These are phyloP conservation scores for Gymnogyps californianus DNA, from an alignment of 2,113 vertebrate genomes.

Conservation along the genomic window DNA sequence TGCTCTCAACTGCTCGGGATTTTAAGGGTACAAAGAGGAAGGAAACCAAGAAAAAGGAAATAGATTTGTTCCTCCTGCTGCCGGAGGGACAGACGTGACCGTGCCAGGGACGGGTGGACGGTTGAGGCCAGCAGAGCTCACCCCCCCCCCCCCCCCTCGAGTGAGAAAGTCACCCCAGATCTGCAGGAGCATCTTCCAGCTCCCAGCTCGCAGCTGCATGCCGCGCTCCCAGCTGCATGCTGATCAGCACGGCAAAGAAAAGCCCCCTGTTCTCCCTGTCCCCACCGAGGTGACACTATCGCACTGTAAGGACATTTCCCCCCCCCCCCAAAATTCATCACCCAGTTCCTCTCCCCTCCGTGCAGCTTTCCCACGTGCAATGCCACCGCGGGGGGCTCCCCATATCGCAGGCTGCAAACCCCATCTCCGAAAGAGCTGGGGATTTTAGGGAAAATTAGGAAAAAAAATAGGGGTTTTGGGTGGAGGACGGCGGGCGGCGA, in stretches of 20 bases:
- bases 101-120: neutral
- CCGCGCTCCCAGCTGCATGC: neutral
- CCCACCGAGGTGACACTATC: neutral
- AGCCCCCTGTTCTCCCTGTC: neutral
- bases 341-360: neutral
- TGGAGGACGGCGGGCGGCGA: rapidly evolving
- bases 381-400: rapidly evolving
- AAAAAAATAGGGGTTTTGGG: neutral
- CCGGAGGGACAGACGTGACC: neutral
- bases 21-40: neutral
- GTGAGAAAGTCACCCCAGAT: neutral
- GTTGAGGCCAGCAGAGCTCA: neutral
- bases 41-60: neutral
- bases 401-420: neutral
- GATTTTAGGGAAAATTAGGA: neutral
- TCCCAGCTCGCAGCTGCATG: neutral
- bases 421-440: neutral
- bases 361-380: neutral
- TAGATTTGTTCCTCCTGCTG: neutral
- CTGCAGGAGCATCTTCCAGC: neutral
- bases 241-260: neutral
- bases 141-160: rapidly evolving
- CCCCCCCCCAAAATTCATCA: neutral
- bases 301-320: neutral
- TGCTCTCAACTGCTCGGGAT: neutral